Evolutionary conservation across 2,113 vertebrate genomes (phyloP), one percentile per base, ranked within the genome.

Genomic region (Hippolais icterina): DNA sequence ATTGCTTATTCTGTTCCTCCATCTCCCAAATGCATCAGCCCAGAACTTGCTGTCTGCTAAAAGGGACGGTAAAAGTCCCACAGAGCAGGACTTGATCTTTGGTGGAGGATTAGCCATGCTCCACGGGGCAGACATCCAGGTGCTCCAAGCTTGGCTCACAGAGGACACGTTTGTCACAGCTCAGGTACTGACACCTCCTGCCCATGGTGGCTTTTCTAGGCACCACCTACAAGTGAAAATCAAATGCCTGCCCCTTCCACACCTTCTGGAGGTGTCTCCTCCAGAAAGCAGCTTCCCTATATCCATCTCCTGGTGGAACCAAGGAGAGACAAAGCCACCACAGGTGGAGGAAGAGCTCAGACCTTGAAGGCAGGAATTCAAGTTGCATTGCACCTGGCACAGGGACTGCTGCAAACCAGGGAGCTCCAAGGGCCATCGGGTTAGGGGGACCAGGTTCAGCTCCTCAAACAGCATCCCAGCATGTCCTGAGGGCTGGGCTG

Each of bases 141-240:
- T 53, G 42, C 52, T 27, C 47, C 0, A 0, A 78, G 91, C 42
- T 52, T 24, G 17, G 49, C 79, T 81, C 24, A 3, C 35, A 33
- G 46, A 56, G 12, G 70, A 82, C 59, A 54, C 0, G 0, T 64
- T 5, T 3, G 3, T 52, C 82, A 87, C 39, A 1, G 1, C 56
- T 61, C 63, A 59, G 59, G 75, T 66, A 53, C 17, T 28, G 33
- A 41, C 29, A 72, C 9, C 17, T 63, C 44, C 44, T 71, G 17
- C 23, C 5, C 11, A 8, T 5, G 9, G 46, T 8, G 28, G 59
- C 25, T 78, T 44, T 70, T 66, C 39, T n/a, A 33, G 37, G 21
- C 28, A 77, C 11, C 1, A 2, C 4, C 20, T 10, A 42, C 44
- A 27, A 42, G 14, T 15, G 14, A n/a, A 68, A 84, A 29, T 52